A percentile compares a stretch with the other conserved stretches of the same genome.
Evolutionary conservation across 2,888 invertebrate species (phyloP).

Genomic region (Sceliomorpha sp.): DNA sequence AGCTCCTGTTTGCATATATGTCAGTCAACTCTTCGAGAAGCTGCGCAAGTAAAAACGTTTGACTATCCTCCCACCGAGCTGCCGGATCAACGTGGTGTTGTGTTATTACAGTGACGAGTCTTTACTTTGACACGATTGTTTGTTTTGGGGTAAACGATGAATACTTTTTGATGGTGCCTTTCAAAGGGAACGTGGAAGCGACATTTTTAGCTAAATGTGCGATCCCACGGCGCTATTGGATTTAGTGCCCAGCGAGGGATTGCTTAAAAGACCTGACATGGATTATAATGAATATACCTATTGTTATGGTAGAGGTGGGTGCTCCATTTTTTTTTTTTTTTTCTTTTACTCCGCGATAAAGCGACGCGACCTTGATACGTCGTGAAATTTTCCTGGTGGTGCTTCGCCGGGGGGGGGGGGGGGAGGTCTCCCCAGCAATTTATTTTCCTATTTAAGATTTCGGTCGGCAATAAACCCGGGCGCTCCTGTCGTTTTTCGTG

Average conservation of each 20-base stretch:
- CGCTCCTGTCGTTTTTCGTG: too few species aligned
- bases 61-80: not conserved
- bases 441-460: too few species aligned
- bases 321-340: slow-evolving; percentile 2
- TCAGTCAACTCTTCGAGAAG: slow-evolving; percentile 9
- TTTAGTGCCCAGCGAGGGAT: slow-evolving; percentile 75
- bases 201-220: slow-evolving; percentile 64
- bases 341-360: too few species aligned
- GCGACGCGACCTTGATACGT: too few species aligned
- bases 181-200: slow-evolving; percentile 18
- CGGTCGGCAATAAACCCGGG: too few species aligned
- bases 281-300: slow-evolving; percentile 80
- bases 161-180: slow-evolving; percentile 31
- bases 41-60: not conserved
- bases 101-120: slow-evolving; percentile 9
- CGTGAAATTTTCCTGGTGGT: too few species aligned
- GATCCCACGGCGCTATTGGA: slow-evolving; percentile 75
- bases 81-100: not conserved
- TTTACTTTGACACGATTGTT: slow-evolving; percentile 4
- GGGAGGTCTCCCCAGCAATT: too few species aligned
- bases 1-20: slow-evolving; percentile 19
- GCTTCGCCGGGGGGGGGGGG: too few species aligned
- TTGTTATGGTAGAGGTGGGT: slow-evolving; percentile 76
- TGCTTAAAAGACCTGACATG: slow-evolving; percentile 77
- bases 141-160: slow-evolving; percentile 43